Evolutionary conservation across 2,888 invertebrate genomes (phyloP), one percentile per base, ranked within the genome.

Genomic region (Meteorus colon): DNA sequence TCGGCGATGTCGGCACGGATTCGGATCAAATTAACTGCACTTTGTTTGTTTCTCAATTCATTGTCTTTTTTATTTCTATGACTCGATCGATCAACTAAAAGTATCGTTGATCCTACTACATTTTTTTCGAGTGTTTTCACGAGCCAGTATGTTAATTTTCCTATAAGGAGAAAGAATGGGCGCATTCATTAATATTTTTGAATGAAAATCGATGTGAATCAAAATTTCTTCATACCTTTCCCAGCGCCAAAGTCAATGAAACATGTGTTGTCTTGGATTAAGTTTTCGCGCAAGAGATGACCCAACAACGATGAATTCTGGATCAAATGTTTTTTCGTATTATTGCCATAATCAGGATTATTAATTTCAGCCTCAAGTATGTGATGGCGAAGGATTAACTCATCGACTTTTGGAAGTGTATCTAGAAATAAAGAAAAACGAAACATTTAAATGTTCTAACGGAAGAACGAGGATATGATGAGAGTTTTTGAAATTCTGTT

Each of bases 161-260:
- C 95, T 94, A 86, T 19, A 84, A 77, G 60, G 66, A 41, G 12
- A 68, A 31, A 60, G 24, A 1, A 75, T 66, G 34, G 48, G 45
- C 48, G 4, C 41, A 19, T 63, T 2, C 12, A 51, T 45, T 16
- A 19, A 8, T 34, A 34, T 63, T 16, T 19, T 10, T 1, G n/a
- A 0, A 27, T 37, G 1, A 37, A 2, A 12, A 63, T 67, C 51
- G n/a, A 2, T 4, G 1, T 19, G 60, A 74, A 77, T 19, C 16
- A 6, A 73, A 60, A n/a, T n/a, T 48, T 4, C 12, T 27, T 34
- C 34, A 75, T 86, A 93, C 96, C 97, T 92, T 95, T 96, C n/a
- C 97, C 97, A 14, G 97, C 97, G 0, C 97, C 97, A 85, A 97
- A 94, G 89, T 97, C 97, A 76, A 97, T 92, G 83, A 93, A 97